Percentiles rank a stretch among this genome's conserved stretches.
phyloP scores from a whole-genome alignment of 1,140 invertebrate genomes.

The Chlorops oryzae region DNA sequence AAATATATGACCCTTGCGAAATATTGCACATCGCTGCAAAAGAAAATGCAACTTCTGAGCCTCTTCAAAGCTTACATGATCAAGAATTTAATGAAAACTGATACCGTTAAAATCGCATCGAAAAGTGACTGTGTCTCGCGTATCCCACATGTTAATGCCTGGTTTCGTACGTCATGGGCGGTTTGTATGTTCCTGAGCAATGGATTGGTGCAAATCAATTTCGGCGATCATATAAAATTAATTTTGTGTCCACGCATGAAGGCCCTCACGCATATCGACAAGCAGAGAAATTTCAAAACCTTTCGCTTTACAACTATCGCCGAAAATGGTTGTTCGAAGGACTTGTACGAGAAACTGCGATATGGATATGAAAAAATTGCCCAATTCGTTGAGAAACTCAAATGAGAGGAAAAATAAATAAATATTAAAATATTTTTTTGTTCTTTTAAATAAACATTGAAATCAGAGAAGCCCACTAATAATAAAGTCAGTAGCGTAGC shows the following conservation, averaged over 20 bases:
- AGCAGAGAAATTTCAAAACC: slow-evolving; percentile 82
- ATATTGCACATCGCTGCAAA: slow-evolving; percentile 75
- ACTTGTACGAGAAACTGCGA: slow-evolving; percentile 70
- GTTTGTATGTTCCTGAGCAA: slow-evolving; percentile 97
- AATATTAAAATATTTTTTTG: no score
- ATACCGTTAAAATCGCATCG: slow-evolving; percentile 68
- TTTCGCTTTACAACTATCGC: slow-evolving; percentile 80
- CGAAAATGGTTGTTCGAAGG: slow-evolving; percentile 74
- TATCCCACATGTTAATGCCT: slow-evolving; percentile 89
- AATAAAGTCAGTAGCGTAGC: no score
- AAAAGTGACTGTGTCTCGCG: slow-evolving; percentile 84
- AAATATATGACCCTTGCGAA: slow-evolving; percentile 78
- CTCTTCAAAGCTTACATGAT: slow-evolving; percentile 98
- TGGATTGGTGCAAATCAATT: slow-evolving; percentile 94
- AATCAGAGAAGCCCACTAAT: no score
- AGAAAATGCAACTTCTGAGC: slow-evolving; percentile 93
- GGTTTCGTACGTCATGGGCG: slow-evolving; percentile 90
- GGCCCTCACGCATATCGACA: slow-evolving; percentile 93
- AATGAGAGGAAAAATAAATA: slow-evolving; percentile 4
- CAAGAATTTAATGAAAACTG: slow-evolving; percentile 93
- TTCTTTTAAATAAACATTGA: no score
- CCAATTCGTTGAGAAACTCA: slow-evolving; percentile 48
- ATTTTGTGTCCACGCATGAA: slow-evolving; percentile 96
- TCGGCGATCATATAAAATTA: slow-evolving; percentile 98
- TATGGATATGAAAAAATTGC: slow-evolving; percentile 86